Base-by-base conservation (phyloP, 2,797 vertebrate genomes). In the Fundulus diaphanus region DNA sequence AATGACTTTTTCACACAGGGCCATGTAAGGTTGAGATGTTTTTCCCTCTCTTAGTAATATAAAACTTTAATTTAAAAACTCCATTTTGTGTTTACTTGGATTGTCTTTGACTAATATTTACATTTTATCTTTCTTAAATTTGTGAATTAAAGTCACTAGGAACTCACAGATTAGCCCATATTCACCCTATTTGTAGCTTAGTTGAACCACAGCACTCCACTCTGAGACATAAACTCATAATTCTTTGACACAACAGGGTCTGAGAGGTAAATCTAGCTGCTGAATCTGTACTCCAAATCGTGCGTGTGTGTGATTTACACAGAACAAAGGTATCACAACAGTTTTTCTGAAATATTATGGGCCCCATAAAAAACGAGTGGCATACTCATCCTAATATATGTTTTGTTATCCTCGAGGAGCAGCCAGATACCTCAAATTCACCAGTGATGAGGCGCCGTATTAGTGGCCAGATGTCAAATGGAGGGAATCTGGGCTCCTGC, bases 361-460 rank as follows among this genome's bases (percentile, higher is more conserved):
- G n/a, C n/a, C n/a, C n/a, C n/a, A n/a, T n/a, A n/a, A n/a, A n/a
- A n/a, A n/a, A 20, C 51, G 2, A 0, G 9, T 49, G 63, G 46
- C 49, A 24, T 74, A 33, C 80, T 87, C 81, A 83, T 75, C 67
- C 59, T 85, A 75, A 87, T 83, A 33, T 81, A 78, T 69, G 68
- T 79, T 74, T 59, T 82, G 52, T 85, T 83, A 82, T 80, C 75
- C 82, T 79, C 66, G 37, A 49, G 74, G 61, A 81, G 56, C 5
- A 37, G 70, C 70, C 48, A 68, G 79, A 87, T 68, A 71, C 40
- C 76, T 85, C 73, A 84, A 44, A 86, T 84, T 81, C 84, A 52
- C 74, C 69, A 6, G 31, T 93, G 93, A 91, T 90, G 76, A 90
- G 91, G 88, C 77, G 79, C 68, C 57, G 67, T 87, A 91, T 90